Percentiles rank a stretch among this genome's conserved stretches.
Conservation (phyloP, 2,113 vertebrate genomes). For the Antidorcas marsupialis region DNA sequence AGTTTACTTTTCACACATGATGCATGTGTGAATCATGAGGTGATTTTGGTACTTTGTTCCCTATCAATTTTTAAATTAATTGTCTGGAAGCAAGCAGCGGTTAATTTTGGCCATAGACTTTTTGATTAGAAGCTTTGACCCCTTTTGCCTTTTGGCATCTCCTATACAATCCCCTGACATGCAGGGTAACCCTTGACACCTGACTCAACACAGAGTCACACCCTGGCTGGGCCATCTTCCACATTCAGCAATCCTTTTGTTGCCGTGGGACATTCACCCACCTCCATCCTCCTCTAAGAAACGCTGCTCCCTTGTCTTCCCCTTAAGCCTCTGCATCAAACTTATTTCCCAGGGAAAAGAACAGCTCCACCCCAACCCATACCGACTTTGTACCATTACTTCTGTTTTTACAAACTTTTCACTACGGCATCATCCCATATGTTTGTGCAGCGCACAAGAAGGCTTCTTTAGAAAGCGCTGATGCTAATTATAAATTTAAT, state of each 20-base stretch:
- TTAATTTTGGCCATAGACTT: conserved; percentile 95
- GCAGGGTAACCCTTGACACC: conserved; percentile 87
- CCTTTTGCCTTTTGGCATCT: conserved; percentile 83
- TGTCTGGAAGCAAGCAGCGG: conserved; percentile 90
- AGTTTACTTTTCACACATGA: conserved; percentile 59
- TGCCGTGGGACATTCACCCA: conserved; percentile 76
- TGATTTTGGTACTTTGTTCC: conserved; percentile 80
- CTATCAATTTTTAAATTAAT: conserved; percentile 94
- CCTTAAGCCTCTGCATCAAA: conserved; percentile 51
- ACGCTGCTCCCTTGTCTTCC: background rate
- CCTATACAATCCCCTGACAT: conserved; percentile 86
- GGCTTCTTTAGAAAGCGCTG: conserved; percentile 98
- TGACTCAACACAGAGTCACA: conserved; percentile 91
- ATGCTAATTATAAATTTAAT: conserved; percentile 99
- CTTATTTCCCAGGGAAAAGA: conserved; percentile 55
- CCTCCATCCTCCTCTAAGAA: conserved; percentile 63
- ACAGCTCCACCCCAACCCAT: background rate
- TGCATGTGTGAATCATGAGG: conserved; percentile 70
- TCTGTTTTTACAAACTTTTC: conserved; percentile 86
- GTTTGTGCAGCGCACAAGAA: conserved; percentile 94
- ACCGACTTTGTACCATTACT: conserved; percentile 73
- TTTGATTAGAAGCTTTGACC: conserved; percentile 93
- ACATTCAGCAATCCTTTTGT: conserved; percentile 86
- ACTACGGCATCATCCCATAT: conserved; percentile 90
- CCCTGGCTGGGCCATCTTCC: conserved; percentile 75